Percentiles rank a stretch among this genome's conserved stretches.
These are phyloP conservation scores for Phataginus tricuspis DNA, from an alignment of 2,797 vertebrate genomes.

Conservation along the genomic window DNA sequence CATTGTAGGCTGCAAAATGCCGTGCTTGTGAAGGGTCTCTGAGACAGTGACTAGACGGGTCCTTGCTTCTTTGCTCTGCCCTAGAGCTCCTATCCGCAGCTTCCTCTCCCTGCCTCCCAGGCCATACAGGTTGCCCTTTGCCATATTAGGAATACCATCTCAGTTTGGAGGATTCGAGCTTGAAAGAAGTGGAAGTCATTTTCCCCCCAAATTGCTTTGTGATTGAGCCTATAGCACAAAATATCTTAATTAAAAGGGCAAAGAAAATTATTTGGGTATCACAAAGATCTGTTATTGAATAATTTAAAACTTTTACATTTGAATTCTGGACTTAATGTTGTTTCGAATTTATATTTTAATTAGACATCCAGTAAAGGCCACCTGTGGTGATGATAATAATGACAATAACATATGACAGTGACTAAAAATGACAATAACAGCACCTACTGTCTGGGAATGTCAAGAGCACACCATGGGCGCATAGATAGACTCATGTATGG, in stretches of 20 bases:
- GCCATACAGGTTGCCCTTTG: accelerated
- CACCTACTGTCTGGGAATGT: neutral
- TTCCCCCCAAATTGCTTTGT: neutral
- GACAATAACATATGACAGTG: neutral
- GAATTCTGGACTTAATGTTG: neutral
- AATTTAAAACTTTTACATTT: neutral
- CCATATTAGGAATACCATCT: neutral
- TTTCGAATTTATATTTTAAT: conserved; percentile 9
- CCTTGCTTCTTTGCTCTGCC: accelerated
- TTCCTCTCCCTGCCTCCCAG: neutral
- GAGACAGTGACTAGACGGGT: neutral
- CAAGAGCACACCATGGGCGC: neutral
- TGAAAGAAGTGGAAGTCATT: neutral
- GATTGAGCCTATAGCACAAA: neutral
- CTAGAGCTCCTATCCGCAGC: accelerated
- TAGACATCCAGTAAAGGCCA: neutral
- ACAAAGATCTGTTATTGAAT: neutral
- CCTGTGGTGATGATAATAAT: neutral
- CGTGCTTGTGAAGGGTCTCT: accelerated
- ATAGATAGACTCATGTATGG: neutral
- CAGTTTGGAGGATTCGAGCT: neutral
- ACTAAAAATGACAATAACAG: too few species aligned
- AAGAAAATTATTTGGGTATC: neutral
- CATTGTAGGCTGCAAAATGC: neutral
- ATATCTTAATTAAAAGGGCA: neutral